Conservation (phyloP, 2,797 vertebrate species). For the Dallia pectoralis region DNA sequence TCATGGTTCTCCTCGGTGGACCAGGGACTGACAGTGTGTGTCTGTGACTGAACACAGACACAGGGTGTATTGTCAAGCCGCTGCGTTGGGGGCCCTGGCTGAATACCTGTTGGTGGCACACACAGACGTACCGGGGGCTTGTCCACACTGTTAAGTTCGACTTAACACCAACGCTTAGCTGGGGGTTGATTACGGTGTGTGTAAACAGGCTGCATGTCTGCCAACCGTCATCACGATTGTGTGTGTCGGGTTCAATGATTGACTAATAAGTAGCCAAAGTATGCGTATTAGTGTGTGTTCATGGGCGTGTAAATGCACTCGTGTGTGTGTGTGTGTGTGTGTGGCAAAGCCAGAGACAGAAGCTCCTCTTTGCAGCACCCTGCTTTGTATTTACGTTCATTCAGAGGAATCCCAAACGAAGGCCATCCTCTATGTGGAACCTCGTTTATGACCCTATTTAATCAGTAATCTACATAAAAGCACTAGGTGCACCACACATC, state of each 20-base stretch:
- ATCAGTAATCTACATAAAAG: constrained; percentile 50
- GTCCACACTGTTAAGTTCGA: constrained; percentile 41
- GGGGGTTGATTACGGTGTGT: constrained; percentile 28
- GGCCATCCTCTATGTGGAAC: constrained; percentile 5
- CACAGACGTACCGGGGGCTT: constrained; percentile 62
- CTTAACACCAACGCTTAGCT: constrained; percentile 50
- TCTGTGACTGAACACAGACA: constrained; percentile 16
- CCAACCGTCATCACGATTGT: constrained; percentile 21
- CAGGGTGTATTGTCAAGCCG: constrained; percentile 53
- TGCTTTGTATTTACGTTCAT: constrained; percentile 36
- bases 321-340: background rate
- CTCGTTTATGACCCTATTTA: constrained; percentile 41
- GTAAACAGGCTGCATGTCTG: constrained; percentile 19
- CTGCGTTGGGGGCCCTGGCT: constrained; percentile 49
- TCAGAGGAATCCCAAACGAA: constrained; percentile 44
- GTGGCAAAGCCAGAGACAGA: constrained; percentile 12
- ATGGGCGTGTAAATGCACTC: too few species aligned
- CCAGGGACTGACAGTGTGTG: constrained; percentile 18
- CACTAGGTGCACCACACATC: background rate
- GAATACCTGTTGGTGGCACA: constrained; percentile 59
- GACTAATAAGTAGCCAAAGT: background rate
- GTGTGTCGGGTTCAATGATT: constrained; percentile 29
- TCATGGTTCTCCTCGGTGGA: constrained; percentile 25
- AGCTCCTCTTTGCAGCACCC: constrained; percentile 17
- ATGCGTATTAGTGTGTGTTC: background rate